Percentiles rank a stretch among this genome's conserved stretches.
Evolutionary conservation across 2,797 vertebrate genomes (phyloP).

Genomic region (Chrysocyon brachyurus): DNA sequence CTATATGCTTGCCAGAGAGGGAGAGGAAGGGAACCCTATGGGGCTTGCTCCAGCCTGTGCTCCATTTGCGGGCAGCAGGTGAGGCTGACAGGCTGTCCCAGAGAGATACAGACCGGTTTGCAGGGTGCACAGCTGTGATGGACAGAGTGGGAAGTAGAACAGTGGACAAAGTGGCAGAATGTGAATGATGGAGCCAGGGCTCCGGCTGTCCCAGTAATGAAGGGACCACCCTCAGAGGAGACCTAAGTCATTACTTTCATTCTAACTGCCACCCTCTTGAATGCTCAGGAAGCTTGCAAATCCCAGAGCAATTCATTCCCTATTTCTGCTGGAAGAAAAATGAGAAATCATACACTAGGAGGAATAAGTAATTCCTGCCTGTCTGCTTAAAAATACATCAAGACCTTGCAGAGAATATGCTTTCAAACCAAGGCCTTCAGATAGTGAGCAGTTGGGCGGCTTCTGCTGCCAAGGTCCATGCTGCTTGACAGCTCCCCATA

Average conservation of each 20-base stretch:
- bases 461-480: slow-evolving; percentile 37
- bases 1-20: too few relatives aligned
- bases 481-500: slow-evolving; percentile 61
- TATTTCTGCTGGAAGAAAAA: slow-evolving; percentile 78
- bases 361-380: slow-evolving; percentile 79
- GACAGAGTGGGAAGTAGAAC: slow-evolving; percentile 19
- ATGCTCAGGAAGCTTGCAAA: slow-evolving; percentile 69
- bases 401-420: slow-evolving; percentile 67
- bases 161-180: not conserved
- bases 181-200: slow-evolving; percentile 16
- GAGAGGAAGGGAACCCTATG: not conserved
- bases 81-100: not conserved
- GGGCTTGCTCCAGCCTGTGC: not conserved
- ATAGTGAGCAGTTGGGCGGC: not conserved
- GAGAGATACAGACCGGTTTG: not conserved
- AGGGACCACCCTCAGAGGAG: slow-evolving; percentile 68
- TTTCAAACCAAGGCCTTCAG: slow-evolving; percentile 67
- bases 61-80: not conserved
- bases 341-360: slow-evolving; percentile 71
- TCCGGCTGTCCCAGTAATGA: slow-evolving; percentile 53
- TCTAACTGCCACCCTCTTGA: slow-evolving; percentile 67
- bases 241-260: slow-evolving; percentile 76
- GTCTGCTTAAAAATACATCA: slow-evolving; percentile 83
- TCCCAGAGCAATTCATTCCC: slow-evolving; percentile 79
- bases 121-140: not conserved